phyloP scores from a whole-genome alignment of 2,888 invertebrate genomes.

The Tenthredo mesomela region DNA sequence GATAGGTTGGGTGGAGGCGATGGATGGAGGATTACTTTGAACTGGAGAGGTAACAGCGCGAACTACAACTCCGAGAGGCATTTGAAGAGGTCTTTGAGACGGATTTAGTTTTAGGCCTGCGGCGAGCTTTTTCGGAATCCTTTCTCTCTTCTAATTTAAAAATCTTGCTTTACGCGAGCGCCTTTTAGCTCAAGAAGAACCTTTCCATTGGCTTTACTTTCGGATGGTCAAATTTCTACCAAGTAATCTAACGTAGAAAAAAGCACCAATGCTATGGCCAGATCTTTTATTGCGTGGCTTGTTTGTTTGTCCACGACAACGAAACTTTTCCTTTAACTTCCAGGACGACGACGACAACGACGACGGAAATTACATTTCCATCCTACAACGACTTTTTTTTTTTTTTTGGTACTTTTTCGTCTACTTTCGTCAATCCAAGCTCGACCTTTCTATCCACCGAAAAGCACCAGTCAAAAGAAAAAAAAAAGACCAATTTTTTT shows the following conservation, averaged over 20 bases:
- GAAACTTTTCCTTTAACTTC: not conserved
- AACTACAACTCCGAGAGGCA: conserved; percentile 1
- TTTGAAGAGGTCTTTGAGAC: conserved; percentile 20
- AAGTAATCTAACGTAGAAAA: not conserved
- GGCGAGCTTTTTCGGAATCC: conserved; percentile 4
- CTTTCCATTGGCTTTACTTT: not conserved
- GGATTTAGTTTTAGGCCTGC: conserved; percentile 28
- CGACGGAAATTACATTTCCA: conserved; percentile 43
- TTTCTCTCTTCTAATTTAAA: conserved; percentile 24
- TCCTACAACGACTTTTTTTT: not conserved
- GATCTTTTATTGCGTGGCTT: conserved; percentile 36
- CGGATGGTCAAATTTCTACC: conserved; percentile 29
- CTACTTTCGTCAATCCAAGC: not conserved
- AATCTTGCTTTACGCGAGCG: not conserved
- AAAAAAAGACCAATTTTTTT: not conserved
- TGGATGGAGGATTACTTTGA: conserved; percentile 28
- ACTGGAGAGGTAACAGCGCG: conserved; percentile 8
- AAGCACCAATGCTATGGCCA: not conserved
- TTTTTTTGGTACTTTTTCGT: not conserved
- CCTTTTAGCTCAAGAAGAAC: too few species aligned
- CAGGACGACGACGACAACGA: not conserved
- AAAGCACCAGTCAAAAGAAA: not conserved
- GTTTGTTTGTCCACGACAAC: conserved; percentile 25
- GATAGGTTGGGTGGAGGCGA: not conserved
- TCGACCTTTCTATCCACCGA: not conserved